These are phyloP conservation scores for Gobiocypris rarus DNA, from an alignment of 2,113 vertebrate species.

Conservation along the genomic window DNA sequence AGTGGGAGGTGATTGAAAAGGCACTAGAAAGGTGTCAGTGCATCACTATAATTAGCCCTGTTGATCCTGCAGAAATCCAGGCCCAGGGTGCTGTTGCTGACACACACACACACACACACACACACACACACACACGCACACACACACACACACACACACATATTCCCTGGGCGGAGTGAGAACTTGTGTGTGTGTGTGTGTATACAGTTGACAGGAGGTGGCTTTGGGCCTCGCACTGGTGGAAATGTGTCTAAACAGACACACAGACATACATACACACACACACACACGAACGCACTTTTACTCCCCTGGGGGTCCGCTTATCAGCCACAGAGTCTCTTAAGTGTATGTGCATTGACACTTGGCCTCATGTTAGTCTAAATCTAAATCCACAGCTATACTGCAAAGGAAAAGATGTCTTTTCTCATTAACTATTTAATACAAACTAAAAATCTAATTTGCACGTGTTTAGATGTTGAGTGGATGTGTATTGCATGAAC, in stretches of 20 bases:
- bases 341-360: conserved; percentile 36
- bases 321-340: conserved; percentile 52
- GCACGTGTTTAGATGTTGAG: not conserved
- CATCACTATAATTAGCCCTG: conserved; percentile 64
- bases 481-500: not conserved
- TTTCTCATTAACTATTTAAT: not conserved
- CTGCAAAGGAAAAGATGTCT: not conserved
- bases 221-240: conserved; percentile 52
- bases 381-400: conserved; percentile 19
- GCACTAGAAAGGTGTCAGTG: conserved; percentile 63
- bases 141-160: conserved; percentile 11
- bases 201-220: conserved; percentile 54
- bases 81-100: conserved; percentile 50
- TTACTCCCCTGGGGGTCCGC: conserved; percentile 47
- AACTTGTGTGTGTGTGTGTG: conserved; percentile 29
- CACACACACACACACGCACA: conserved; percentile 11
- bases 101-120: conserved; percentile 47
- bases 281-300: conserved; percentile 38
- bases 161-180: conserved; percentile 47
- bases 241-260: conserved; percentile 50
- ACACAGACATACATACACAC: conserved; percentile 45
- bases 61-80: conserved; percentile 59
- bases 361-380: conserved; percentile 42
- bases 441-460: not conserved
- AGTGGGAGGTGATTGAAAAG: conserved; percentile 63